Conservation (phyloP, 2,888 invertebrate genomes). For the Metopia argyrocephala region DNA sequence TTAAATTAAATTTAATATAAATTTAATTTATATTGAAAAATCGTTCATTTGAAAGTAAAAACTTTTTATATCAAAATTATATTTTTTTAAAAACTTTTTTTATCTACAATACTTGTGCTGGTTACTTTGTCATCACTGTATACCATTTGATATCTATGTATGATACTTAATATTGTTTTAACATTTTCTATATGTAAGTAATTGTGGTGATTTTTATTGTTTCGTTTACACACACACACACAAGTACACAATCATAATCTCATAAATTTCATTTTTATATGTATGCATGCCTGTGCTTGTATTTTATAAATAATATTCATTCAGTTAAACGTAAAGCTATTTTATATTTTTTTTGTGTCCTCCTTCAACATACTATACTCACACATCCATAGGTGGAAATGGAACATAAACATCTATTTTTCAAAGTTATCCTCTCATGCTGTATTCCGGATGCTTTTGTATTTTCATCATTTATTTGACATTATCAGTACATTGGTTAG, state of each 20-base stretch:
- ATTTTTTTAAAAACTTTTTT: too few species aligned
- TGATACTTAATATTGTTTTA: constrained; percentile 46
- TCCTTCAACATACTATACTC: not conserved
- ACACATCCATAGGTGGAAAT: not conserved
- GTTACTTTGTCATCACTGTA: too few species aligned
- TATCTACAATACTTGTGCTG: too few species aligned
- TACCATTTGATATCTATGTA: too few species aligned
- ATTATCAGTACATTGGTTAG: not conserved
- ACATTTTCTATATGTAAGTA: constrained; percentile 39
- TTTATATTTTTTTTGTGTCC: too few species aligned
- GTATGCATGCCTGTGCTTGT: not conserved
- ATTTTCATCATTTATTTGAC: constrained; percentile 30
- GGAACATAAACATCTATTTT: constrained; percentile 15
- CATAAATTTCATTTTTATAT: too few species aligned
- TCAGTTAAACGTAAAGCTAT: constrained; percentile 19
- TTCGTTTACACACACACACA: not conserved
- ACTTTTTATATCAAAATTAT: too few species aligned
- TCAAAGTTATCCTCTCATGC: constrained; percentile 13
- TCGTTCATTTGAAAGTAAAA: not conserved
- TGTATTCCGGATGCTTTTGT: not conserved
- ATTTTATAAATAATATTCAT: constrained; percentile 13
- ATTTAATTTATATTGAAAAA: not conserved
- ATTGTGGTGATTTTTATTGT: constrained; percentile 47
- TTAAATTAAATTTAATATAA: not conserved
- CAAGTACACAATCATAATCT: too few species aligned